These are phyloP conservation scores for Andrena bicolor DNA, from an alignment of 2,888 invertebrate species.

Conservation along the genomic window DNA sequence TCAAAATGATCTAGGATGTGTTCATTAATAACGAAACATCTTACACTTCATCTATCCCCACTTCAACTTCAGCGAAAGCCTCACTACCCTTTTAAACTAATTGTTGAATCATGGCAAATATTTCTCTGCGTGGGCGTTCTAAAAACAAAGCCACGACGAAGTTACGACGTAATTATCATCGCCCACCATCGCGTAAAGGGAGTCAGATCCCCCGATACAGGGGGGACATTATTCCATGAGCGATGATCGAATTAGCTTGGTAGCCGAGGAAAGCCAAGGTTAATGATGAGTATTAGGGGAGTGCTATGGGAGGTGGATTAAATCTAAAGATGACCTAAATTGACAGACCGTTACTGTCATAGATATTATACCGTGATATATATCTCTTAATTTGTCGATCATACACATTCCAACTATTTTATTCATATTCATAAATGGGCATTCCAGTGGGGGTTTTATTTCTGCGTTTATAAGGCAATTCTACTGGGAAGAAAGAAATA, in stretches of 20 bases:
- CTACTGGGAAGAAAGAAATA: too few relatives aligned
- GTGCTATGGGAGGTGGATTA: slow-evolving; percentile 57
- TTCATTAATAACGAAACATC: too few relatives aligned
- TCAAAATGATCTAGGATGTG: too few relatives aligned
- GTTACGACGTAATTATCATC: slow-evolving; percentile 41
- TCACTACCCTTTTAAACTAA: not conserved
- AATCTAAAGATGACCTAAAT: slow-evolving; percentile 35
- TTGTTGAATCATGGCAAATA: not conserved
- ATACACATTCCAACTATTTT: too few relatives aligned
- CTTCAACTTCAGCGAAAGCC: not conserved
- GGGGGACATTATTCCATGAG: slow-evolving; percentile 62
- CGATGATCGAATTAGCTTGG: slow-evolving; percentile 70
- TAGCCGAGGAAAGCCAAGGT: slow-evolving; percentile 72
- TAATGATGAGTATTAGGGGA: slow-evolving; percentile 65
- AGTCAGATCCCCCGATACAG: slow-evolving; percentile 48
- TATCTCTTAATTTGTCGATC: not conserved
- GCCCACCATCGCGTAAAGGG: slow-evolving; percentile 27
- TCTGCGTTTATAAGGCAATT: too few relatives aligned
- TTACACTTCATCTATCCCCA: too few relatives aligned
- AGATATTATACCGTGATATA: not conserved
- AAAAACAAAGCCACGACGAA: not conserved
- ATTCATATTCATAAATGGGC: too few relatives aligned
- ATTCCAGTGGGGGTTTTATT: too few relatives aligned
- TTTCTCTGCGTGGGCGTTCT: not conserved
- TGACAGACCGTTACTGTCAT: not conserved